phyloP scores from a whole-genome alignment of 2,888 invertebrate species.

The Oscheius sp. region DNA sequence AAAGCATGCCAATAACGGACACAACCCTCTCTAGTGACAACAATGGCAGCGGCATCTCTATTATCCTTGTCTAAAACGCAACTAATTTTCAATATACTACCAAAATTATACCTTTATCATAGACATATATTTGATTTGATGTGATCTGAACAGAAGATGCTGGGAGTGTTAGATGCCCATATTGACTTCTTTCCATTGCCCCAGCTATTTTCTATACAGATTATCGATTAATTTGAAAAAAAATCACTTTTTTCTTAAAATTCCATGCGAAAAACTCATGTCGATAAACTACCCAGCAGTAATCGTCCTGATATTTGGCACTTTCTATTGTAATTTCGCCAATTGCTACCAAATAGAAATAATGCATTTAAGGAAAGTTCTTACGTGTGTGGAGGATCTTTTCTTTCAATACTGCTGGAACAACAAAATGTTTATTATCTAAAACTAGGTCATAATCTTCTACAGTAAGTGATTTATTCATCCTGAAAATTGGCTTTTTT shows the following conservation, averaged over 20 bases:
- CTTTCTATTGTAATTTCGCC: conserved; percentile 7
- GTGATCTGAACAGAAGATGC: conserved; percentile 4
- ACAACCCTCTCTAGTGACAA: conserved; percentile 19
- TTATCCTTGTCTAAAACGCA: background rate
- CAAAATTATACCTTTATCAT: conserved; percentile 3
- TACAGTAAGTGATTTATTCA: background rate
- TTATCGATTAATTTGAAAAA: too few relatives aligned
- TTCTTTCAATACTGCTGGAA: conserved; percentile 20
- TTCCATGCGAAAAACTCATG: conserved; percentile 26
- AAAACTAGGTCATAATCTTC: conserved; percentile 23
- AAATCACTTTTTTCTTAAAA: conserved; percentile 4
- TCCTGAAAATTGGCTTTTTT: background rate
- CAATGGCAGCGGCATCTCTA: background rate
- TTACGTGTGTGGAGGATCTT: conserved; percentile 9
- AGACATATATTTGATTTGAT: conserved; percentile 7
- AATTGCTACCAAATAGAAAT: background rate
- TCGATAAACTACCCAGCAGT: conserved; percentile 16
- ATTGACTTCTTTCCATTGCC: background rate
- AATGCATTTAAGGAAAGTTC: background rate
- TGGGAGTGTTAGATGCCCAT: conserved; percentile 8
- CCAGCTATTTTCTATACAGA: too few relatives aligned
- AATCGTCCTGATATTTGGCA: background rate
- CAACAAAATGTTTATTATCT: conserved; percentile 9
- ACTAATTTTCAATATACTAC: background rate
- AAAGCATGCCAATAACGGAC: conserved; percentile 16